phyloP scores from a whole-genome alignment of 2,797 vertebrate species.

The Sparus aurata region DNA sequence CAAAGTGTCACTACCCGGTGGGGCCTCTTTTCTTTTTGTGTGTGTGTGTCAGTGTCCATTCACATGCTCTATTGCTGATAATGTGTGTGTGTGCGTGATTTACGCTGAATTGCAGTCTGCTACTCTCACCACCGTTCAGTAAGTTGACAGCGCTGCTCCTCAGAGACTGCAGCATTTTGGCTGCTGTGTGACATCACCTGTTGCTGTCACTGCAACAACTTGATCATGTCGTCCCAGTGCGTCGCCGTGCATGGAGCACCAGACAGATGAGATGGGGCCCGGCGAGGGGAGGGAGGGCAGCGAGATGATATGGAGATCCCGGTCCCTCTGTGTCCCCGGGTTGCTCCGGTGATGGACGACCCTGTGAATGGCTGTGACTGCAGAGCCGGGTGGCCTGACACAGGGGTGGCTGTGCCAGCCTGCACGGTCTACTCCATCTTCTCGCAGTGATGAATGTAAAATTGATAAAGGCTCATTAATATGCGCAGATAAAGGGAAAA shows the following conservation, averaged over 20 bases:
- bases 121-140: constrained; percentile 36
- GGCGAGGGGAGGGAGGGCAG: neutral
- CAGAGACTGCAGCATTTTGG: constrained; percentile 74
- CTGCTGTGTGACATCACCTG: constrained; percentile 74
- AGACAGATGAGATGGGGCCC: constrained; percentile 32
- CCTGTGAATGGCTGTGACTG: constrained; percentile 49
- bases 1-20: constrained; percentile 22
- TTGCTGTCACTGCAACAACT: constrained; percentile 71
- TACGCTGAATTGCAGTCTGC: constrained; percentile 39
- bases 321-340: constrained; percentile 37
- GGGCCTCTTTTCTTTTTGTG: constrained; percentile 32
- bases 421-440: constrained; percentile 27
- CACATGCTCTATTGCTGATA: constrained; percentile 18
- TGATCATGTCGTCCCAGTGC: constrained; percentile 40
- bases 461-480: constrained; percentile 85
- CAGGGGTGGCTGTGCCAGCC: constrained; percentile 37
- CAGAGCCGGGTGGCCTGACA: constrained; percentile 49
- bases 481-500: constrained; percentile 73
- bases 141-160: constrained; percentile 58
- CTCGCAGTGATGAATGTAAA: constrained; percentile 82
- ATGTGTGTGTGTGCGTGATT: constrained; percentile 19
- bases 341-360: constrained; percentile 72
- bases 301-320: constrained; percentile 52
- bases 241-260: constrained; percentile 17
- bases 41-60: constrained; percentile 30